These are phyloP conservation scores for Branchipolynoe longqiensis DNA, from an alignment of 2,888 invertebrate species.

Conservation along the genomic window DNA sequence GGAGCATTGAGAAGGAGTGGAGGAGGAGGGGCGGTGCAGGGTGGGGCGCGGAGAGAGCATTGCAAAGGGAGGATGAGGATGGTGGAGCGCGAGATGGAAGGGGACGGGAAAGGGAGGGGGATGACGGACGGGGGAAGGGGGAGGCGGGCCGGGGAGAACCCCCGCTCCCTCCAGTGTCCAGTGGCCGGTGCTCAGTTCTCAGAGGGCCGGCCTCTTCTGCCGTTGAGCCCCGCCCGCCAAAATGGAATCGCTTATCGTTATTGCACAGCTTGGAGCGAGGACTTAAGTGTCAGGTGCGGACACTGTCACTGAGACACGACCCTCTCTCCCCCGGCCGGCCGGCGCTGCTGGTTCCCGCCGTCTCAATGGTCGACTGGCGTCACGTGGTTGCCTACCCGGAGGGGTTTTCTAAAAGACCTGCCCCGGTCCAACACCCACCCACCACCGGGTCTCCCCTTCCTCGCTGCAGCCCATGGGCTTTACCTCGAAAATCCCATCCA, in stretches of 20 bases:
- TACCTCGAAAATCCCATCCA: neutral
- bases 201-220: neutral
- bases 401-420: no score
- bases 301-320: constrained; percentile 49
- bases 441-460: constrained; percentile 3
- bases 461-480: constrained; percentile 10
- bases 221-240: constrained; percentile 10
- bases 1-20: no score
- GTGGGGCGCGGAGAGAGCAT: no score
- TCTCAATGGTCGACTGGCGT: no score
- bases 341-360: constrained; percentile 20
- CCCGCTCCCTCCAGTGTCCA: no score
- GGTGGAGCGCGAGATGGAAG: no score
- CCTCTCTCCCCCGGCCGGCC: neutral
- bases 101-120: no score
- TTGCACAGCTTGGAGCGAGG: neutral
- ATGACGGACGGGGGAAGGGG: no score
- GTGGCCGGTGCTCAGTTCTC: neutral
- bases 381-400: no score
- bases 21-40: no score
- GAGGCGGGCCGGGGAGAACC: no score
- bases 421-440: neutral
- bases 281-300: constrained; percentile 38
- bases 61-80: no score
- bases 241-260: constrained; percentile 38